Percentiles rank a stretch among this genome's conserved stretches.
Conservation (phyloP, 2,888 invertebrate genomes). For the Synanthedon andrenaeformis region DNA sequence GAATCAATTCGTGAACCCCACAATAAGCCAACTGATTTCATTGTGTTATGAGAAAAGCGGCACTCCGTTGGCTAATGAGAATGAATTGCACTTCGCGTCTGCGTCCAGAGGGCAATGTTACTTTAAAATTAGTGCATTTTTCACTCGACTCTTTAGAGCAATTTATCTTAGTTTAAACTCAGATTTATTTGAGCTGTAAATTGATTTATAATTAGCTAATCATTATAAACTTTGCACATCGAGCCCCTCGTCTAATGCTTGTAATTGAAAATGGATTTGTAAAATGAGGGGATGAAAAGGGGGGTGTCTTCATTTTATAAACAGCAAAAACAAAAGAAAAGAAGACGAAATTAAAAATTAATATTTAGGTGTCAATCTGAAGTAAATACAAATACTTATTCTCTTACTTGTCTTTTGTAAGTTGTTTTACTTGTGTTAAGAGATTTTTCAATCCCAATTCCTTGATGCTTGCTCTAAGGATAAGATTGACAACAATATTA, state of each 20-base stretch:
- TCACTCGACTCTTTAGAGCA: constrained; percentile 41
- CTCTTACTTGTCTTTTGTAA: no score
- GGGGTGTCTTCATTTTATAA: not conserved
- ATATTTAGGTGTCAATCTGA: no score
- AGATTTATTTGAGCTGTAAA: constrained; percentile 36
- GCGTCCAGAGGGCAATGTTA: constrained; percentile 25
- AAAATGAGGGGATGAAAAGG: not conserved
- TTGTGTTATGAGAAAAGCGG: constrained; percentile 47
- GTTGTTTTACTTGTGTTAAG: no score
- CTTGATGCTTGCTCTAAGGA: no score
- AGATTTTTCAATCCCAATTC: no score
- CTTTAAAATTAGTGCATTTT: constrained; percentile 59
- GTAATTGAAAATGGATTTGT: not conserved
- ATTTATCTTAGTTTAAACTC: constrained; percentile 48
- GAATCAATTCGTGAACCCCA: constrained; percentile 6
- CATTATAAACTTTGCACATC: not conserved
- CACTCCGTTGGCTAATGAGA: constrained; percentile 47
- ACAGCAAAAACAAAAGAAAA: no score
- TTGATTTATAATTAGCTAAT: constrained; percentile 21
- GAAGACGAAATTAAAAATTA: no score
- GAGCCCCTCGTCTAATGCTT: not conserved
- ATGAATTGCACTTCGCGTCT: constrained; percentile 49
- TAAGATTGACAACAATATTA: no score
- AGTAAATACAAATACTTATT: no score
- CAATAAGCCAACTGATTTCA: constrained; percentile 21